A percentile compares a stretch with the other conserved stretches of the same genome.
Conservation (phyloP, 1,140 invertebrate genomes). For the Radopholus similis region DNA sequence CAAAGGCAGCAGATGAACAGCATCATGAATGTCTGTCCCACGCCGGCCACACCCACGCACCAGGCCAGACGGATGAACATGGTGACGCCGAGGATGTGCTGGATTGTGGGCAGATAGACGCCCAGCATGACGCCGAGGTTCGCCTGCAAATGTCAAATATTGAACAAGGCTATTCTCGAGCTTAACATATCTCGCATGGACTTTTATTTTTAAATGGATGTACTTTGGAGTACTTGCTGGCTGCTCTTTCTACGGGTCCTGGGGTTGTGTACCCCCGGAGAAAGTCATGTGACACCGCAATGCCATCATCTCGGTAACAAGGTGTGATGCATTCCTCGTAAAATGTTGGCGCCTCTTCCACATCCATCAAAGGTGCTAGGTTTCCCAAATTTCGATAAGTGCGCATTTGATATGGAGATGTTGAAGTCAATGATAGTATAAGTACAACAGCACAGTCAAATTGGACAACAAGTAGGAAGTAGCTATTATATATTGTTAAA, state of each 20-base stretch:
- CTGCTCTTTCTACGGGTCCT: slow-evolving; percentile 12
- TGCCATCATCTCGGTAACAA: slow-evolving; percentile 2
- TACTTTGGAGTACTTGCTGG: slow-evolving; percentile 8
- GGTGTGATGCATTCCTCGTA: neutral
- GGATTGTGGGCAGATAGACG: slow-evolving; percentile 94
- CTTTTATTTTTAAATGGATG: too few species aligned
- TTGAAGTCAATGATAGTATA: too few species aligned
- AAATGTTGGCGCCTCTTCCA: slow-evolving; percentile 17
- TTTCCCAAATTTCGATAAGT: neutral
- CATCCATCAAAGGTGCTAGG: slow-evolving; percentile 13
- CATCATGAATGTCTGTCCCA: slow-evolving; percentile 85
- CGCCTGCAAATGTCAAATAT: slow-evolving; percentile 31
- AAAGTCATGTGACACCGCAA: slow-evolving; percentile 12
- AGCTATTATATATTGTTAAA: too few species aligned
- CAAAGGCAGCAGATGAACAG: slow-evolving; percentile 81
- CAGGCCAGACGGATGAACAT: slow-evolving; percentile 76
- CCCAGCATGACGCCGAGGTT: slow-evolving; percentile 88
- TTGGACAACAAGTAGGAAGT: too few species aligned
- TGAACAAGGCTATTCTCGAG: too few species aligned
- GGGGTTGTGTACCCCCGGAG: slow-evolving; percentile 12
- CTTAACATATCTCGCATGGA: too few species aligned
- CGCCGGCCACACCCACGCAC: slow-evolving; percentile 96
- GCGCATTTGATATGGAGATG: too few species aligned
- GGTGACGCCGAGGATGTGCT: slow-evolving; percentile 83
- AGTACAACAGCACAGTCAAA: too few species aligned